Evolutionary conservation across 2,113 vertebrate species (phyloP).

Genomic region (Caretta caretta): DNA sequence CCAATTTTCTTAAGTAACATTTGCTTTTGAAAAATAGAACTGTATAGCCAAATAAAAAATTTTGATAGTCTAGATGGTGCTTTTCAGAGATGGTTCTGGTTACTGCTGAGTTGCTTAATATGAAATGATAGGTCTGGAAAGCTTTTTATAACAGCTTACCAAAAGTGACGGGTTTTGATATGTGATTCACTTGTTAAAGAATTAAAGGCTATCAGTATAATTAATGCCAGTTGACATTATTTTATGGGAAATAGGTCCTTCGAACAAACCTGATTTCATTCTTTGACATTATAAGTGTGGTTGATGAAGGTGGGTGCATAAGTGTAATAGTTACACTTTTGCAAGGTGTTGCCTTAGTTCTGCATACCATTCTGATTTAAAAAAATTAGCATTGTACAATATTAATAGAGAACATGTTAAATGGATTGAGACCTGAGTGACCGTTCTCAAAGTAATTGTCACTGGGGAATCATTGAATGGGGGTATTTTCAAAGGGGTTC

Average conservation of each 20-base stretch:
- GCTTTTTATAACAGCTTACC: not conserved
- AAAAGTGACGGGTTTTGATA: not conserved
- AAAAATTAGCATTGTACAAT: not conserved
- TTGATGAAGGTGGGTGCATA: not conserved
- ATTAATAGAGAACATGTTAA: not conserved
- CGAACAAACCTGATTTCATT: not conserved
- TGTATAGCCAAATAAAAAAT: not conserved
- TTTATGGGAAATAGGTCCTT: not conserved
- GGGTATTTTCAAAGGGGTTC: not conserved
- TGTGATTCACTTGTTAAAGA: not conserved
- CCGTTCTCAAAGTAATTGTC: not conserved
- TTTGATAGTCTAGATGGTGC: rapidly evolving
- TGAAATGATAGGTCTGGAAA: not conserved
- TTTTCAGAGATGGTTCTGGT: not conserved
- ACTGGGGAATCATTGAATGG: not conserved
- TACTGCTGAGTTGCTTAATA: not conserved
- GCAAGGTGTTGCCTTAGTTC: not conserved
- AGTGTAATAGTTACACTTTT: not conserved
- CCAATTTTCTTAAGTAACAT: not conserved
- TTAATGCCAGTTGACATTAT: not conserved
- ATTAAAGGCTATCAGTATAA: not conserved
- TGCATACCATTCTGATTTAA: not conserved
- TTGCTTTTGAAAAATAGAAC: not conserved
- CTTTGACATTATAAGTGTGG: not conserved
- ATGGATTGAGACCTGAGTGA: not conserved